These are phyloP conservation scores for Mesocricetus auratus DNA, from an alignment of 2,113 vertebrate species.

Conservation along the genomic window DNA sequence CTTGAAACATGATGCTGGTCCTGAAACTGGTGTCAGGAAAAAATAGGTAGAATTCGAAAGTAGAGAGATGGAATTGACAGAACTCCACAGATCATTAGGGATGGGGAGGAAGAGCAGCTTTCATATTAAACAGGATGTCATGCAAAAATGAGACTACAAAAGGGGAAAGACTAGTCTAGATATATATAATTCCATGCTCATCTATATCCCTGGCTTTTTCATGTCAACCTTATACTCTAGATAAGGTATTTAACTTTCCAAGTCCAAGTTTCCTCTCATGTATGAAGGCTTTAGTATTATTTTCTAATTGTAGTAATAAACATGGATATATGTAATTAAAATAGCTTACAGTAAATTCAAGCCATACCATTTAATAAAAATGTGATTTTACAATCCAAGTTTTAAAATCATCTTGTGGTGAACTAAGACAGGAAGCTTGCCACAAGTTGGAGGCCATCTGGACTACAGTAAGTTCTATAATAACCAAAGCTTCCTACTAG, in stretches of 20 bases:
- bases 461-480: not conserved
- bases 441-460: not conserved
- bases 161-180: not conserved
- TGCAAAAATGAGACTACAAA: not conserved
- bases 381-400: constrained; percentile 23
- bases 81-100: not conserved
- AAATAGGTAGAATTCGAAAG: not conserved
- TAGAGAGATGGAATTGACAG: not conserved
- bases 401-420: not conserved
- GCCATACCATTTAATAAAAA: not conserved
- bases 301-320: not conserved
- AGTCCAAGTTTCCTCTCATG: not conserved
- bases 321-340: not conserved
- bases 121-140: not conserved
- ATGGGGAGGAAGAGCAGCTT: not conserved
- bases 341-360: not conserved
- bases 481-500: not conserved
- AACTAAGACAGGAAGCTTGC: not conserved
- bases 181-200: not conserved
- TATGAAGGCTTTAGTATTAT: not conserved
- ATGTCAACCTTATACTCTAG: not conserved
- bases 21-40: not conserved
- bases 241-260: constrained; percentile 7
- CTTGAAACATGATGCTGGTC: not conserved
- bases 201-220: not conserved